Base-by-base conservation (phyloP, 2,888 invertebrate species). In the Pogonocherus hispidulus region DNA sequence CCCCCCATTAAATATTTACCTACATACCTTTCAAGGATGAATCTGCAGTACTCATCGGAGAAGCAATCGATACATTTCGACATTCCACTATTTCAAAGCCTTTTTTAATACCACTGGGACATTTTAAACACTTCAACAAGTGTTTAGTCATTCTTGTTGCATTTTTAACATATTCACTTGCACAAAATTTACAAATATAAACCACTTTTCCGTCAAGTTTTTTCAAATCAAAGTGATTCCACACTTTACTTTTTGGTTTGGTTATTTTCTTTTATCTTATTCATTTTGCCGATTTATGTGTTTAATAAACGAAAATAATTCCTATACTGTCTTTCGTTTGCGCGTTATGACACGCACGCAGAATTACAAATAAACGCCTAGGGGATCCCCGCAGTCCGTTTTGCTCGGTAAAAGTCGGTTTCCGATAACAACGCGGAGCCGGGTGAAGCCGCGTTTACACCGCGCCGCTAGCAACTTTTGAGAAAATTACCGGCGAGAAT, bases 11-110 rank as follows among this genome's bases (percentile, higher is more conserved):
- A 46, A 46, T 46, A 46, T 9, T 46, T 46, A 41, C 14, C n/a
- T 41, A 46, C 46, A 4, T 46, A 46, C 46, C 46, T 46, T 46
- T 46, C 46, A 46, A 46, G 18, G 46, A 46, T 46, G 19, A 46
- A 46, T 46, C 41, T 41, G 9, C 46, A 46, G 46, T 46, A 46
- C 46, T 46, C 19, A 16, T 46, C 16, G 6, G 46, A 46, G 46
- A 46, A 18, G 19, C 46, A 46, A 46, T 46, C 3, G 16, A 19
- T 46, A 46, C 11, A 19, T 46, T 46, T 46, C 46, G 18, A 46
- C 46, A 9, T 46, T 46, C 46, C n/a, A 41, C 41, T 41, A 41
- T 41, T 41, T 41, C 11, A 19, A 46, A 18, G 46, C 46, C 14
- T 46, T 46, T 46, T 46, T 46, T 46, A 46, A 46, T 19, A 46